Conservation (phyloP, 2,113 vertebrate genomes). For the Clinocottus analis region DNA sequence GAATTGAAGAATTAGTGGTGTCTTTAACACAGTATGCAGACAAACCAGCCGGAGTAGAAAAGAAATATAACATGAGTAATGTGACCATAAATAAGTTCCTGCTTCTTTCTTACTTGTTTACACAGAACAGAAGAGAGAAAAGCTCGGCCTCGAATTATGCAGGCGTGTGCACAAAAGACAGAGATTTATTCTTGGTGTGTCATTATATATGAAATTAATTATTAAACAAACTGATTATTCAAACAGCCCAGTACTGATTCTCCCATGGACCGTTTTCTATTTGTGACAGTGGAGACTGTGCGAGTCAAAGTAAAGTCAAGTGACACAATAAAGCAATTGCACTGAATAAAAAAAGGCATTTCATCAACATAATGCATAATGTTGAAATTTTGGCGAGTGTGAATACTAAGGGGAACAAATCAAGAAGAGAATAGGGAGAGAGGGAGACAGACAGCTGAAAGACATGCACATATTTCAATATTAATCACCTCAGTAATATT, state of each 20-base stretch:
- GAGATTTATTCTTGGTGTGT: slow-evolving; percentile 67
- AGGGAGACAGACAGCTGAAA: slow-evolving; percentile 76
- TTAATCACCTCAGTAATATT: slow-evolving; percentile 90
- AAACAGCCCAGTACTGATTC: slow-evolving; percentile 53
- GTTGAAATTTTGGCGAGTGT: slow-evolving; percentile 43
- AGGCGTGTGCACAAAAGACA: slow-evolving; percentile 60
- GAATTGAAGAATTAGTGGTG: slow-evolving; percentile 31
- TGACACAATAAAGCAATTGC: slow-evolving; percentile 32
- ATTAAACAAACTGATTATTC: slow-evolving; percentile 69
- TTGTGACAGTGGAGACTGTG: slow-evolving; percentile 36
- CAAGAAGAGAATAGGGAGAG: slow-evolving; percentile 49
- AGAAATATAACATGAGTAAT: slow-evolving; percentile 68
- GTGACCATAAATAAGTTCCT: slow-evolving; percentile 69
- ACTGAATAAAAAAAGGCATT: slow-evolving; percentile 32
- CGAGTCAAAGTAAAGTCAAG: slow-evolving; percentile 43
- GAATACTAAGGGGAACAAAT: slow-evolving; percentile 53
- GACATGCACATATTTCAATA: slow-evolving; percentile 85
- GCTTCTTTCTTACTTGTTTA: slow-evolving; percentile 56
- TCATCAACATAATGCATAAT: slow-evolving; percentile 56
- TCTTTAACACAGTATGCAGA: slow-evolving; percentile 36
- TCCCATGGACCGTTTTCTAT: slow-evolving; percentile 30
- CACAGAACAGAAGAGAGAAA: slow-evolving; percentile 48
- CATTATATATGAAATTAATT: slow-evolving; percentile 70
- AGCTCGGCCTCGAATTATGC: slow-evolving; percentile 54
- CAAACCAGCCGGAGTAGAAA: slow-evolving; percentile 42